A percentile compares a stretch with the other conserved stretches of the same genome.
Evolutionary conservation across 2,888 invertebrate genomes (phyloP).

Genomic region (Melanophora roralis): DNA sequence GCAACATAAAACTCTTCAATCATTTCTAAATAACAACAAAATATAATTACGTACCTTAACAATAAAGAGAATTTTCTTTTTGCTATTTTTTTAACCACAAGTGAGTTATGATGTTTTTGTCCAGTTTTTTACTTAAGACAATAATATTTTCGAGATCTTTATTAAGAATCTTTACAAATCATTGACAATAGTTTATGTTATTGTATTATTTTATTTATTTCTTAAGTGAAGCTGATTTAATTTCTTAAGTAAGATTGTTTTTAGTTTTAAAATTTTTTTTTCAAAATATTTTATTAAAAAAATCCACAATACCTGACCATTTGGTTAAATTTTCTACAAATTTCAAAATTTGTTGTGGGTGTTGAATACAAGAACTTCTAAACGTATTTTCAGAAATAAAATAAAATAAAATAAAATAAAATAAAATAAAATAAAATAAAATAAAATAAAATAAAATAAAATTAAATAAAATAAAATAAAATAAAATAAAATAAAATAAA

Average conservation of each 20-base stretch:
- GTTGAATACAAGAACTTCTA: too few species aligned
- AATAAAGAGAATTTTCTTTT: not conserved
- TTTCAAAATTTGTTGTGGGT: too few species aligned
- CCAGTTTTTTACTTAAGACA: not conserved
- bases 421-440: too few species aligned
- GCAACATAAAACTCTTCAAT: not conserved
- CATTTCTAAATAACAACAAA: not conserved
- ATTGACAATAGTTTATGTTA: not conserved
- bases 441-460: too few species aligned
- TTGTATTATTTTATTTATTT: not conserved
- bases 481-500: too few species aligned
- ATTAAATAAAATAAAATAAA: too few species aligned
- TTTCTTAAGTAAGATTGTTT: too few species aligned
- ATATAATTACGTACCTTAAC: not conserved
- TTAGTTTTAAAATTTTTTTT: constrained; percentile 1
- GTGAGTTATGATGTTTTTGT: constrained; percentile 7
- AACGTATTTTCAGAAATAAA: too few species aligned
- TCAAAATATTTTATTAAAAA: not conserved
- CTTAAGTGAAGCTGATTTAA: not conserved
- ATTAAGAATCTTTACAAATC: not conserved
- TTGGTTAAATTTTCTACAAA: not conserved
- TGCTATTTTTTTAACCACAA: not conserved
- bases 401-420: too few species aligned
- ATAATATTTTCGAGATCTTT: not conserved
- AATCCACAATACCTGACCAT: not conserved